Conservation (phyloP, 2,888 invertebrate genomes). For the Ceramica pisi region DNA sequence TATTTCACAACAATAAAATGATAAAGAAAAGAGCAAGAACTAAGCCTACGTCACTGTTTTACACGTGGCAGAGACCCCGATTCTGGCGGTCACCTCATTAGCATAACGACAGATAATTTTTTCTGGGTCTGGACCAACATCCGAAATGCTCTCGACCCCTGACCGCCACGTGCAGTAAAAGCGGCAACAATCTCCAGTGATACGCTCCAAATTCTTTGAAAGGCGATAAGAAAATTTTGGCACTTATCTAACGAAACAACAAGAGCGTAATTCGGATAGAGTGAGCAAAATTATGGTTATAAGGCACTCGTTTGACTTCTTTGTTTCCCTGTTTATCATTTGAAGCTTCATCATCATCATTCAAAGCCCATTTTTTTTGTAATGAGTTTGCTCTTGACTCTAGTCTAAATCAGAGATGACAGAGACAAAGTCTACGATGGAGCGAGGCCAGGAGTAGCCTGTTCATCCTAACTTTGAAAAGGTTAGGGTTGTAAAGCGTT, state of each 20-base stretch:
- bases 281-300: not conserved
- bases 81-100: conserved; percentile 23
- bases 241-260: not conserved
- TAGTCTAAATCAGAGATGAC: too few relatives aligned
- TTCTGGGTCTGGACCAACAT: conserved; percentile 21
- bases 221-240: conserved; percentile 16
- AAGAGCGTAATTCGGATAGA: not conserved
- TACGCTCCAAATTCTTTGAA: conserved; percentile 32
- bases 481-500: too few relatives aligned
- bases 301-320: not conserved
- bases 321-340: not conserved
- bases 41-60: not conserved
- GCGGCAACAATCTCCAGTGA: conserved; percentile 6
- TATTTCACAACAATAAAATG: not conserved
- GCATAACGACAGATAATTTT: conserved; percentile 13
- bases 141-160: conserved; percentile 19
- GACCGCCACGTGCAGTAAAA: conserved; percentile 21
- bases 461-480: too few relatives aligned
- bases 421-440: too few relatives aligned
- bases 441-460: too few relatives aligned
- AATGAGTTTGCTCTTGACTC: too few relatives aligned
- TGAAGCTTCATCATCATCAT: not conserved
- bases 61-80: conserved; percentile 38
- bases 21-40: too few relatives aligned
- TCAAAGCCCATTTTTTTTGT: not conserved